Conservation (phyloP, 30 jellyfish, hydroid and myxozoan species). For the Turritopsis dohrnii region DNA sequence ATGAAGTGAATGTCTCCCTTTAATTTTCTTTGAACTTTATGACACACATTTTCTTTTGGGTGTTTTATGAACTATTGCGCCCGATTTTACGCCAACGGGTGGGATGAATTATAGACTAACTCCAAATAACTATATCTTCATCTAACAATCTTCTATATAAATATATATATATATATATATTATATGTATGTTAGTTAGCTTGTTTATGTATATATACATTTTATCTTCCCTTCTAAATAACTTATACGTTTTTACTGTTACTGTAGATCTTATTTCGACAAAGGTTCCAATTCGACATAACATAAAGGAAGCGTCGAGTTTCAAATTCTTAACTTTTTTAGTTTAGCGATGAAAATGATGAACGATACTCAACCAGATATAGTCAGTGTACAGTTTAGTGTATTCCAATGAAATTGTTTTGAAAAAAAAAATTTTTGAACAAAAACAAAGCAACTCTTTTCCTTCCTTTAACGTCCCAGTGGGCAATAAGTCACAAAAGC, state of each 20-base stretch:
- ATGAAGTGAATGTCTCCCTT: too few relatives aligned
- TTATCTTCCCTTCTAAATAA: background rate
- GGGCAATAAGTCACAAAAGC: too few relatives aligned
- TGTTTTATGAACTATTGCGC: background rate
- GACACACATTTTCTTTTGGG: background rate
- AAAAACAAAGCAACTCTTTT: background rate
- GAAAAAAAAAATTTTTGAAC: background rate
- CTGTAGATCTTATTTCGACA: background rate
- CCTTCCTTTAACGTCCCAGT: background rate
- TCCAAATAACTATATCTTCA: background rate
- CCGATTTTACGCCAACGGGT: background rate
- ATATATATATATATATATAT: too few relatives aligned
- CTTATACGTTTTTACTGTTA: background rate
- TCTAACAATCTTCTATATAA: background rate
- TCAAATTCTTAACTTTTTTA: background rate
- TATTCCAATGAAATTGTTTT: background rate
- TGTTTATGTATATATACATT: background rate
- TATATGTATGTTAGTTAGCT: background rate
- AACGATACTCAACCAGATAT: background rate
- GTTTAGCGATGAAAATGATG: background rate
- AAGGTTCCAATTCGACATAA: too few relatives aligned
- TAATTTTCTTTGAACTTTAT: background rate
- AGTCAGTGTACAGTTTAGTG: background rate
- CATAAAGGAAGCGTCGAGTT: background rate
- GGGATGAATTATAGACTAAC: background rate